Evolutionary conservation across 2,888 invertebrate genomes (phyloP), one percentile per base, ranked within the genome.

Genomic region (Orchesella flavescens): DNA sequence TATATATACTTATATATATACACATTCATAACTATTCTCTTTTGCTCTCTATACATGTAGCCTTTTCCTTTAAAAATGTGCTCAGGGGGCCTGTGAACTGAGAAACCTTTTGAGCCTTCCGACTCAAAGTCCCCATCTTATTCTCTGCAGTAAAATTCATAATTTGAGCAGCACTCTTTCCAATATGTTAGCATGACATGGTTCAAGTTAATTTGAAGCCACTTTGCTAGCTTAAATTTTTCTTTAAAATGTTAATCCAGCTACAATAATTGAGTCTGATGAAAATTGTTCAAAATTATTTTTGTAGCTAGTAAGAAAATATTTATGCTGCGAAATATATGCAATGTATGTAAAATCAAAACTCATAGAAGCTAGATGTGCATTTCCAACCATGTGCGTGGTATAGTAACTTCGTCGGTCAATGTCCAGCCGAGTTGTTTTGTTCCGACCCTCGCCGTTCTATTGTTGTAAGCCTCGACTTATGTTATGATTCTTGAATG

Each of bases 381-480:
- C 34, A 34, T 34, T n/a, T 34, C 34, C 34, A 34, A 34, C 34
- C 34, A 34, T 61, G 61, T 61, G 59, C 68, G 69, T 77, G 59
- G 69, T 69, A 69, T 77, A 55, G 57, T 72, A 72, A 43, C 44
- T 15, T 55, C 61, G 77, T 71, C 78, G 78, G 78, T 78, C 78
- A 78, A 63, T 78, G 78, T 78, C 78, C 78, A 78, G 78, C 63
- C 10, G 21, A 66, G 12, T 66, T 17, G 43, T 13, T 63, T 24
- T 12, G 10, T 63, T 46, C 44, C 17, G 4, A 12, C 44, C 19
- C 44, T 19, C 13, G 23, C 66, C 24, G 46, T 46, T 63, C 15
- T 24, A 63, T 63, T 63, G 24, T 63, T 63, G 59, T 19, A 65
- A 34, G 19, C 2, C 65, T 65, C 24, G 12, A 21, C 7, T n/a